Base-by-base conservation (phyloP, 2,113 vertebrate species). In the Hystrix brachyura region DNA sequence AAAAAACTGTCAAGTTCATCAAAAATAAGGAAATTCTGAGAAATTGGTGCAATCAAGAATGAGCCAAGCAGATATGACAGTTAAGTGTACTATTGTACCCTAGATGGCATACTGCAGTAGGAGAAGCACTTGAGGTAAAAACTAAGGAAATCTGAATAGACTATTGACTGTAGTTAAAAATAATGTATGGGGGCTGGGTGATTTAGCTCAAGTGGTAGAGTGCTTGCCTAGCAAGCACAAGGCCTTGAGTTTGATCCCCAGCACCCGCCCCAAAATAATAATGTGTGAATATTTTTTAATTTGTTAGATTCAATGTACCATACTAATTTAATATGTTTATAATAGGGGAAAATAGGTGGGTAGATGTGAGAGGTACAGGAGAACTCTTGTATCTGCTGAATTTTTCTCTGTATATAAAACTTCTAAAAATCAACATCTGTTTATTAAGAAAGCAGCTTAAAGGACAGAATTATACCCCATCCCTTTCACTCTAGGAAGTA, bases 351-450 rank as follows among this genome's bases (percentile, higher is more conserved):
- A 46, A 15, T 90, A n/a, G 10, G 29, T 90, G 11, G 2, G 5
- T 64, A 23, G 6, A 38, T 32, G 10, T 29, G 6, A 32, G 21
- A 86, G 2, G 17, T 88, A 0, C 18, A 76, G 29, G 67, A 74
- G 55, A 88, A 81, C 51, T 87, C 43, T 76, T 53, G 17, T 85
- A 43, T 34, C 60, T 65, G 19, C 38, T 91, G 8, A 27, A 0
- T 62, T 85, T 97, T 95, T 86, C 64, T 95, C 3, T 85, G 62
- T 38, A 32, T 80, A 62, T 91, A 89, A 93, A 93, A 79, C 15
- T 69, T 72, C 14, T 48, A 83, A 81, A 69, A 74, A 57, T 89
- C 43, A 76, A 29, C 91, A n/a, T 55, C 53, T 67, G 2, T 79
- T 94, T 48, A 87, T 81, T 67, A 55, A 34, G 78, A 95, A 87